Conservation (phyloP, 2,797 vertebrate genomes). For the Rhynchotus rufescens region DNA sequence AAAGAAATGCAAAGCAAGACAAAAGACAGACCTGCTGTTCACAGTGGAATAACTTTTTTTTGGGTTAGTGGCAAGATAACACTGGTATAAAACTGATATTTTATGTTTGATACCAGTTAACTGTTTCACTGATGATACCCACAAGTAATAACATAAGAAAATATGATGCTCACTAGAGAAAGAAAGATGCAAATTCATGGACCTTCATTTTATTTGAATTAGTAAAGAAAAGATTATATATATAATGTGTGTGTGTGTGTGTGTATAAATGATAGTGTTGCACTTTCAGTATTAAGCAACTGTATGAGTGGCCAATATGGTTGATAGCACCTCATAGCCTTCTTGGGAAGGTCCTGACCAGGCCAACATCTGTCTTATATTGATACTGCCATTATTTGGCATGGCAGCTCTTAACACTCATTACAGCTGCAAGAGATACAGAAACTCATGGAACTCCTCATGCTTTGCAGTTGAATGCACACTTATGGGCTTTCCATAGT, state of each 20-base stretch:
- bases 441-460: not conserved
- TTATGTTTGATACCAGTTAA: not conserved
- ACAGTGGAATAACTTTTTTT: not conserved
- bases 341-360: not conserved
- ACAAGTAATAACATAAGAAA: not conserved
- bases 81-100: not conserved
- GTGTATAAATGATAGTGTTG: not conserved
- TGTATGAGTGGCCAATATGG: not conserved
- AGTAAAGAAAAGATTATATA: not conserved
- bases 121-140: not conserved
- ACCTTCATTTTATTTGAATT: not conserved
- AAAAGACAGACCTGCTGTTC: not conserved
- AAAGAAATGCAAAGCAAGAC: constrained; percentile 12
- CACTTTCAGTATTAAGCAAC: not conserved
- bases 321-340: not conserved
- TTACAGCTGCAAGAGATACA: not conserved
- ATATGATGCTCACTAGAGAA: not conserved
- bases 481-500: not conserved
- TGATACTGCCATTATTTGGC: not conserved
- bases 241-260: no score
- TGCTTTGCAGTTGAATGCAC: not conserved
- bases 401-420: not conserved
- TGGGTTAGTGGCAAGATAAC: not conserved
- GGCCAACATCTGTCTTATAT: not conserved
- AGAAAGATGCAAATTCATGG: not conserved